Evolutionary conservation across 37 sponge, comb jelly and placozoan species (phyloP).

Genomic region (Crambe crambe): DNA sequence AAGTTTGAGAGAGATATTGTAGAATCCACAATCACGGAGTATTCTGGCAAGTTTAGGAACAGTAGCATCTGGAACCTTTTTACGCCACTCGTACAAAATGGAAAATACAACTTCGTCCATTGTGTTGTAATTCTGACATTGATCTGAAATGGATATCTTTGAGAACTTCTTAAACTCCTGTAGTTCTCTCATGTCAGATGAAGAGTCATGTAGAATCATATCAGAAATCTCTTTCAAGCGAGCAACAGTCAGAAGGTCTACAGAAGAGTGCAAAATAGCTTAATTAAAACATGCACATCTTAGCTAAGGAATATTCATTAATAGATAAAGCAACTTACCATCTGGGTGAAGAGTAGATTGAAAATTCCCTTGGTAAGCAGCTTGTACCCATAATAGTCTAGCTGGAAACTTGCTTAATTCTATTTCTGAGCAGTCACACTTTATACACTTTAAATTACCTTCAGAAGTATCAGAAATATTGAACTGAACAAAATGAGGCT

Average conservation of each 20-base stretch:
- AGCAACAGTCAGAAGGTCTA: neutral
- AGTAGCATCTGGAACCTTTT: neutral
- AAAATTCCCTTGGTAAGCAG: neutral
- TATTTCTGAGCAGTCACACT: too few relatives aligned
- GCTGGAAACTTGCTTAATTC: too few relatives aligned
- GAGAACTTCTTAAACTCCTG: too few relatives aligned
- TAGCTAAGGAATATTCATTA: too few relatives aligned
- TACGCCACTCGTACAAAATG: neutral
- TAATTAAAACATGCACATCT: too few relatives aligned
- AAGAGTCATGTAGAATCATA: neutral
- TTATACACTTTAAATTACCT: neutral
- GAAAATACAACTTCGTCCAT: neutral
- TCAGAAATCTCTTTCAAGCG: neutral
- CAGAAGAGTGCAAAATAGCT: too few relatives aligned
- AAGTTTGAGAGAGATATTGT: neutral
- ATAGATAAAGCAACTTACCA: too few relatives aligned
- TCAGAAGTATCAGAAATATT: neutral
- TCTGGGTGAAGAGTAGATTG: neutral
- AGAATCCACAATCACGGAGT: neutral
- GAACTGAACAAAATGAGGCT: conserved; percentile 12
- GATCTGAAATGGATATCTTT: neutral
- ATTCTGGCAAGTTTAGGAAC: neutral
- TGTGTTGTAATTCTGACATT: neutral
- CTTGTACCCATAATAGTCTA: conserved; percentile 4
- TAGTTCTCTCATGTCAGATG: neutral